Evolutionary conservation across 2,888 invertebrate species (phyloP), one percentile per base, ranked within the genome.

Genomic region (Chaetogeoica ovagalla): DNA sequence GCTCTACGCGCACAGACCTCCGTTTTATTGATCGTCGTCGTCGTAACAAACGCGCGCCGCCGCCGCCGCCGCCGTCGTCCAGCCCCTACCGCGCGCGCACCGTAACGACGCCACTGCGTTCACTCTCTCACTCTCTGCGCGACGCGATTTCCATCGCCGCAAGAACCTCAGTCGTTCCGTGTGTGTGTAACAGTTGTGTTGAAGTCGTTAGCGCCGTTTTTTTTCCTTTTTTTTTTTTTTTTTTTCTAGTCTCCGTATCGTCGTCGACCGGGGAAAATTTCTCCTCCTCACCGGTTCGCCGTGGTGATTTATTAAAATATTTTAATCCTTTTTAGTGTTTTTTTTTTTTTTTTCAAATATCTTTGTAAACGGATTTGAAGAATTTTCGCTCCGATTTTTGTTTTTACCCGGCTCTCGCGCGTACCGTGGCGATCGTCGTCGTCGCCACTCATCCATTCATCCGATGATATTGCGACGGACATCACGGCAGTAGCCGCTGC

Each of bases 21-120:
- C 60, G 62, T 76, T 69, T 71, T 79, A 79, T 79, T 79, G 79
- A 79, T 79, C 79, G 79, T 55, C 63, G n/a, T n/a, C n/a, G n/a
- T n/a, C n/a, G n/a, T n/a, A n/a, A 48, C 48, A 68, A 57, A 59
- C 30, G 59, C 75, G 68, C 74, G 62, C 70, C 65, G 48, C 63
- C 48, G 43, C 11, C n/a, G n/a, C 48, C 72, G n/a, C 19, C 48
- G n/a, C 69, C 21, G 59, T 52, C 59, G 60, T 30, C 66, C 57
- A n/a, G 39, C 39, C 5, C 39, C 5, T 37, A 30, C 15, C 23
- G 19, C 43, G 23, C 52, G 11, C 39, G 8, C 39, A 39, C 9
- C 48, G 48, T 48, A 62, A 15, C 19, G 48, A 19, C 48, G 13
- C 52, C 71, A 21, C 59, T 57, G n/a, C n/a, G n/a, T n/a, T n/a